Percentiles rank a stretch among this genome's conserved stretches.
Conservation (phyloP, 2,888 invertebrate species). For the Ennomos fuscantarius region DNA sequence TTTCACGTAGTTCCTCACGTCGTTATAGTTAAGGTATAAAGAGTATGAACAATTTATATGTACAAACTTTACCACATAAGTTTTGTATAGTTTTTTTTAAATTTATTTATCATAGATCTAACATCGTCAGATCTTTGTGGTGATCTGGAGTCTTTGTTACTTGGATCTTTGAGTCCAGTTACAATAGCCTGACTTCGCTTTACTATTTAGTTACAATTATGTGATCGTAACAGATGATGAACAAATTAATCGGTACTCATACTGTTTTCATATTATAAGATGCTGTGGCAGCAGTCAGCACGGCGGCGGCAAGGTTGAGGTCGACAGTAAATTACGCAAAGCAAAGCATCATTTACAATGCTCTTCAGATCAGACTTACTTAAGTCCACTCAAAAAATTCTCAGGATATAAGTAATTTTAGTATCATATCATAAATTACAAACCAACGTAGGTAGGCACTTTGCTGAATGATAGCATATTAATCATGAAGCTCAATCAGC, state of each 20-base stretch:
- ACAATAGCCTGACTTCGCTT: too few species aligned
- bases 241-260: constrained; percentile 3
- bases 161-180: too few species aligned
- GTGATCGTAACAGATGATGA: too few species aligned
- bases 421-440: constrained; percentile 47
- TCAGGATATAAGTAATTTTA: constrained; percentile 24
- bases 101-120: too few species aligned
- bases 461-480: constrained; percentile 54
- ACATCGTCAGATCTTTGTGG: too few species aligned
- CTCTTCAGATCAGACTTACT: constrained; percentile 34
- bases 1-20: constrained; percentile 59
- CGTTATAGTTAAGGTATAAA: neutral
- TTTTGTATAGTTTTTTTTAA: too few species aligned
- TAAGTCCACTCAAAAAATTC: constrained; percentile 34
- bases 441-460: constrained; percentile 44
- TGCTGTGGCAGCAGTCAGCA: constrained; percentile 51
- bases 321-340: constrained; percentile 68
- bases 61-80: too few species aligned
- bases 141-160: too few species aligned
- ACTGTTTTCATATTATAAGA: constrained; percentile 43
- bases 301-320: constrained; percentile 71
- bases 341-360: constrained; percentile 49
- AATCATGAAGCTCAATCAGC: constrained; percentile 58
- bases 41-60: constrained; percentile 14
- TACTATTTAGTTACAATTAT: too few species aligned